These are phyloP conservation scores for Acanthaster planci DNA, from an alignment of 35 echinoderm and acorn worm genomes.

Conservation along the genomic window DNA sequence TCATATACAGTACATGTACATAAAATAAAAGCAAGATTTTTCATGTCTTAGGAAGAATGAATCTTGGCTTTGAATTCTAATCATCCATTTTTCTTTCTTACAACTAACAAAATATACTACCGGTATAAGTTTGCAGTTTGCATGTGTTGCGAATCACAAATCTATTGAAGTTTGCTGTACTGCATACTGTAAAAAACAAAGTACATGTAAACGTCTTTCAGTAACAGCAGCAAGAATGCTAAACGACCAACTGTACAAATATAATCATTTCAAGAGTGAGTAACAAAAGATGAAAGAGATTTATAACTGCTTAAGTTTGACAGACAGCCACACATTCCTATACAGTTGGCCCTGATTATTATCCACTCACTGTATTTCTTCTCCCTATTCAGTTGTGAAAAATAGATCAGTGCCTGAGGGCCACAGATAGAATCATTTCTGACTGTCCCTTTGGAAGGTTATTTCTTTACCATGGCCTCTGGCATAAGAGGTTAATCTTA, in stretches of 20 bases:
- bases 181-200: no score
- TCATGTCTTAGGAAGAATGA: no score
- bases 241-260: background rate
- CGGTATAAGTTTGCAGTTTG: no score
- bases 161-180: no score
- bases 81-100: no score
- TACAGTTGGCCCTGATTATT: background rate
- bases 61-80: no score
- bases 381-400: background rate
- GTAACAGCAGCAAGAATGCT: no score
- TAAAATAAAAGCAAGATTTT: no score
- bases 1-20: no score
- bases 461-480: background rate
- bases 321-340: background rate
- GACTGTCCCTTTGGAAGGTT: background rate
- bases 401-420: slow-evolving; percentile 4
- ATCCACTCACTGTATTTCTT: background rate
- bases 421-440: background rate
- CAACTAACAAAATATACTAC: no score
- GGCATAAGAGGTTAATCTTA: background rate
- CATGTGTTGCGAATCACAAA: no score
- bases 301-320: background rate
- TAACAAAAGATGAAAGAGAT: slow-evolving; percentile 11
- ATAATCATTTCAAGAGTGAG: slow-evolving; percentile 6
- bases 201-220: no score